Evolutionary conservation across 2,113 vertebrate genomes (phyloP).

Genomic region (Propithecus coquereli): DNA sequence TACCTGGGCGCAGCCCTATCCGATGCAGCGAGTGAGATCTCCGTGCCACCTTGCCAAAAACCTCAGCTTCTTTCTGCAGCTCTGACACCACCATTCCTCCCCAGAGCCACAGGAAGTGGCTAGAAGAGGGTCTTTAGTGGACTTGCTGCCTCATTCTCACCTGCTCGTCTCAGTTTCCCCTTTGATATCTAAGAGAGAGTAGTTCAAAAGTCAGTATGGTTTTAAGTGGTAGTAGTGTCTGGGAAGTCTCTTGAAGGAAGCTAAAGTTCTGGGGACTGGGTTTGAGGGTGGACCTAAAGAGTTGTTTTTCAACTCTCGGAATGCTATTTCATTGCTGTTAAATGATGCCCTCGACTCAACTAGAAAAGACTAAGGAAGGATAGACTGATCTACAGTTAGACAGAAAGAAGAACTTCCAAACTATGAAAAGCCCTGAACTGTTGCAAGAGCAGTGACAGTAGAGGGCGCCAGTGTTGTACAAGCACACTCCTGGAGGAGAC

Average conservation of each 20-base stretch:
- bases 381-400: neutral
- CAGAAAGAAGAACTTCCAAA: neutral
- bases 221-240: fast-evolving
- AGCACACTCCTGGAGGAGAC: neutral
- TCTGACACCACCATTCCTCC: neutral
- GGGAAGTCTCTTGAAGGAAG: neutral
- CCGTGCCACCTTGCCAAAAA: neutral
- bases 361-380: neutral
- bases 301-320: neutral
- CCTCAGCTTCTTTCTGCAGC: neutral
- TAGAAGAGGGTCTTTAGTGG: neutral
- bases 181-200: neutral
- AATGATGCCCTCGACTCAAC: neutral
- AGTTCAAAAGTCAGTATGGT: neutral
- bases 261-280: neutral
- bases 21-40: neutral
- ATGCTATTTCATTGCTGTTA: neutral
- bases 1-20: neutral
- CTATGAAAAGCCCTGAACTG: neutral
- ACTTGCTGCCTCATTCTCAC: neutral
- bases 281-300: neutral
- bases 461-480: slow-evolving; percentile 73
- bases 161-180: neutral
- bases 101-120: neutral
- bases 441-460: slow-evolving; percentile 52